Evolutionary conservation across 2,113 vertebrate species (phyloP).

Genomic region (Benitochromis conjunctus): DNA sequence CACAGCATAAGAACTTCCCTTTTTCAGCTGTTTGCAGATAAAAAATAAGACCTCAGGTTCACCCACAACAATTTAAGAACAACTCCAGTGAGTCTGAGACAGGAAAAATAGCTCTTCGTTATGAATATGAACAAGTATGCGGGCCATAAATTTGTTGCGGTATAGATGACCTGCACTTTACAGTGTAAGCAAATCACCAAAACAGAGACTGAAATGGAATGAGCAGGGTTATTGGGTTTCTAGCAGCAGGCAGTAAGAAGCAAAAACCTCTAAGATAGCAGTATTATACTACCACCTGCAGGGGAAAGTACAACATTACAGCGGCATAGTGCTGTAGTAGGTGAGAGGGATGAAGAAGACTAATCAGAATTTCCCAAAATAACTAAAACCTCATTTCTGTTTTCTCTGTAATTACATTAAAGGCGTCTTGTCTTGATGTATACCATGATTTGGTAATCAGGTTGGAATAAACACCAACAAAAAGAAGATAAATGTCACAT

Average conservation of each 20-base stretch:
- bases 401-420: not conserved
- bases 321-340: not conserved
- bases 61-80: not conserved
- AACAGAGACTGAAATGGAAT: not conserved
- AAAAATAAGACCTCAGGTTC: not conserved
- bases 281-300: slow-evolving; percentile 31
- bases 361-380: not conserved
- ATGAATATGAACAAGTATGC: not conserved
- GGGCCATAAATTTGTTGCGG: not conserved
- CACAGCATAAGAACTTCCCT: not conserved
- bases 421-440: not conserved
- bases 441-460: not conserved
- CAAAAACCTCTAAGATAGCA: not conserved
- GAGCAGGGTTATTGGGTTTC: not conserved
- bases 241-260: not conserved
- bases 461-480: not conserved
- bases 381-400: not conserved
- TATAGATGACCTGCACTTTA: not conserved
- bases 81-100: not conserved
- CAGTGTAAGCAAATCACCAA: not conserved
- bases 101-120: not conserved
- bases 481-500: not conserved
- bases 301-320: slow-evolving; percentile 4
- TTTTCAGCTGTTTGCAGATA: not conserved
- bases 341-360: not conserved